Conservation (phyloP, 1,140 invertebrate genomes). For the Zaprionus kolodkinae region DNA sequence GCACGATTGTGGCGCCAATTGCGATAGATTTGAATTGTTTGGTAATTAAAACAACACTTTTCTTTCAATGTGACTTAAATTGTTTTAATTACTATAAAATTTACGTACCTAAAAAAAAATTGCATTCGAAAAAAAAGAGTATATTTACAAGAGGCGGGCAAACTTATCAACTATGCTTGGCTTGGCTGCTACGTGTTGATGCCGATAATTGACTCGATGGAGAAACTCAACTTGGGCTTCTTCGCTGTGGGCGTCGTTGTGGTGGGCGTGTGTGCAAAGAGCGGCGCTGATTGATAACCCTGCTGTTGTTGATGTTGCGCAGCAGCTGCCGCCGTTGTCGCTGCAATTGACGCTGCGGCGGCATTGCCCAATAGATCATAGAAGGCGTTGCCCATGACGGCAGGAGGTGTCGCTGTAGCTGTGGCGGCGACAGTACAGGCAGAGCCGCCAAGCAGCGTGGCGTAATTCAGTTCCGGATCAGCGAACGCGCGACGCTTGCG, state of each 20-base stretch:
- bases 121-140: conserved; percentile 8
- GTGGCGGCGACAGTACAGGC: conserved; percentile 5
- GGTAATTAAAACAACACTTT: background rate
- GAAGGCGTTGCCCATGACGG: conserved; percentile 58
- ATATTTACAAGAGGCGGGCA: conserved; percentile 33
- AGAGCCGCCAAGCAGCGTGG: conserved; percentile 61
- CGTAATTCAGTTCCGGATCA: conserved; percentile 85
- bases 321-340: conserved; percentile 44
- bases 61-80: conserved; percentile 12
- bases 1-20: background rate
- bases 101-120: conserved; percentile 36
- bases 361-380: conserved; percentile 57
- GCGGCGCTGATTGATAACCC: conserved; percentile 47
- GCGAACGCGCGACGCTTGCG: conserved; percentile 86
- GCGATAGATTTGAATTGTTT: background rate
- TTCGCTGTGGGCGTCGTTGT: conserved; percentile 52
- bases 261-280: conserved; percentile 59
- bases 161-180: background rate
- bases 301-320: conserved; percentile 32
- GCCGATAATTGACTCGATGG: conserved; percentile 87
- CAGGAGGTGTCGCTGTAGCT: conserved; percentile 18
- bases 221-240: conserved; percentile 86
- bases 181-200: conserved; percentile 74
- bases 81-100: conserved; percentile 38
- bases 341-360: conserved; percentile 36